Evolutionary conservation across 2,113 vertebrate species (phyloP).

Genomic region (Aphelocoma coerulescens): DNA sequence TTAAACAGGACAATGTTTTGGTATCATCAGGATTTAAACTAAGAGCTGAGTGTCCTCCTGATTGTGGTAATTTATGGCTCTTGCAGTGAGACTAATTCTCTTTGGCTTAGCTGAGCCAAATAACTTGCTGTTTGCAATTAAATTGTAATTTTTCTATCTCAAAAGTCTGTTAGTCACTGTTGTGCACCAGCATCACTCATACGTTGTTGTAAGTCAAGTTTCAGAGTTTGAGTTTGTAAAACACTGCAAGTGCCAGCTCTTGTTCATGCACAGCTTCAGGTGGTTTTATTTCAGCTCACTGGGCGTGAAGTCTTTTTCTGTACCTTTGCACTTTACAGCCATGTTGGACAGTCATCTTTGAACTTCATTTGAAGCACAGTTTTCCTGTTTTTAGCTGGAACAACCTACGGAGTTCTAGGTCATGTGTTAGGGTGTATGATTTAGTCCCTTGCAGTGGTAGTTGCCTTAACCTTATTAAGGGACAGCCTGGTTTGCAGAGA

Average conservation of each 20-base stretch:
- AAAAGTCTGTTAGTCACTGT: neutral
- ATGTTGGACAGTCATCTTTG: neutral
- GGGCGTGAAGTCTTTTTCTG: neutral
- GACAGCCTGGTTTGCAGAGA: neutral
- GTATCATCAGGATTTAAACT: neutral
- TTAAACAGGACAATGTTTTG: neutral
- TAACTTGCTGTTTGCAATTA: neutral
- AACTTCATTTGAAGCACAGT: neutral
- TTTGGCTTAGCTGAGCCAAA: neutral
- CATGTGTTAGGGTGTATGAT: neutral
- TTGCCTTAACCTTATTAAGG: neutral
- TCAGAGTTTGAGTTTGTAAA: neutral
- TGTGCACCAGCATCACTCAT: neutral
- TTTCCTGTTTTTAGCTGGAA: neutral
- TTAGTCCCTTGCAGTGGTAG: neutral
- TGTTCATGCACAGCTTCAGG: fast-evolving
- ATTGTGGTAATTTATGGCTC: neutral
- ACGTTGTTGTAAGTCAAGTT: fast-evolving
- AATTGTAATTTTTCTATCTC: neutral
- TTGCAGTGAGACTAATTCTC: neutral
- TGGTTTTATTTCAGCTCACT: neutral
- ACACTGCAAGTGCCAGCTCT: neutral
- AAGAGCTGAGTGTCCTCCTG: neutral
- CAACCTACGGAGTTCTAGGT: neutral
- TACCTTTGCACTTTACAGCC: neutral